Evolutionary conservation across 2,888 invertebrate species (phyloP), one percentile per base, ranked within the genome.

Genomic region (Ophion obscuratus): DNA sequence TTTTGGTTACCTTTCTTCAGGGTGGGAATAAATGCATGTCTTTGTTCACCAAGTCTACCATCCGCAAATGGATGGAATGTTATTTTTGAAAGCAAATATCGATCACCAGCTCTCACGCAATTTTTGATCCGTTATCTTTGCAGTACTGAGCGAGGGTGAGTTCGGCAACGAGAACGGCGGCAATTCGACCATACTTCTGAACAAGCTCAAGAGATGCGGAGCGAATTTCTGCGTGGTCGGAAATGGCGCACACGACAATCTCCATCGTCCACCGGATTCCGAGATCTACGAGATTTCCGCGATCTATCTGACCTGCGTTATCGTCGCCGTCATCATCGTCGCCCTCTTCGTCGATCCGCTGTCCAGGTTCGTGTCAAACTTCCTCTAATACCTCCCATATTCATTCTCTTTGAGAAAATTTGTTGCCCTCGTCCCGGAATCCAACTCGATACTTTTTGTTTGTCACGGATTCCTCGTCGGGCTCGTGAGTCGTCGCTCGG

Each of bases 241-340:
- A 64, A 95, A 95, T 87, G 96, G 96, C 87, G 96, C 96, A 88
- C 97, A 97, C 93, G 96, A 96, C 88, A 97, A 97, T 92, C 95
- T 98, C 86, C 96, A 96, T 89, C 95, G 98, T 88, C 98, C 98
- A 1, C 97, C 97, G 74, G 97, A 97, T 92, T 95, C 96, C 84
- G 97, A 98, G 95, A 97, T 98, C 92, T 98, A 97, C 93, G 97
- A 97, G 94, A 97, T 99, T 92, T 97, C 97, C 76, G 96, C 97
- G 89, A 98, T 99, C 90, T 99, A 99, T 93, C 95, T 99, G 86
- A 96, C 96, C 0, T 99, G 98, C 93, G 97, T 98, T 44, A 93
- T 98, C 71, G 95, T 97, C 11, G 99, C 99, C 2, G 97, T 98
- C 2, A 95, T 97, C 85, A 97, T 99, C 93, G 97, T 99, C 79